These are phyloP conservation scores for Epinephelus moara DNA, from an alignment of 2,113 vertebrate species.

Conservation along the genomic window DNA sequence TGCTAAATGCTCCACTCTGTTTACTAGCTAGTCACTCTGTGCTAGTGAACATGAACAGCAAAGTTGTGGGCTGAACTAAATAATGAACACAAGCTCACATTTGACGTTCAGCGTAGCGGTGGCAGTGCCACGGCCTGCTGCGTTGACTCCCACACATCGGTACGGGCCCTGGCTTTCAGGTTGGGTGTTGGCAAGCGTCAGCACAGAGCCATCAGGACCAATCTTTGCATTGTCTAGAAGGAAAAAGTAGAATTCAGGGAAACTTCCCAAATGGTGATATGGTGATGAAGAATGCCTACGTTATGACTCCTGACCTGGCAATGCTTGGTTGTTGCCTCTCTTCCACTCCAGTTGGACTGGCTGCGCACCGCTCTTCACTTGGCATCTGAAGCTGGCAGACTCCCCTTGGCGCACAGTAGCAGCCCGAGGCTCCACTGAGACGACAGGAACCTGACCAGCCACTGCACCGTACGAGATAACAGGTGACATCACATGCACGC, in stretches of 20 bases:
- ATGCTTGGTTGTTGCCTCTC: constrained; percentile 78
- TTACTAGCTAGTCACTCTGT: not conserved
- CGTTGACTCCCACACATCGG: constrained; percentile 89
- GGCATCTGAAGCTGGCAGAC: constrained; percentile 90
- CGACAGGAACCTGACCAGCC: constrained; percentile 87
- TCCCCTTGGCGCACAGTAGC: constrained; percentile 88
- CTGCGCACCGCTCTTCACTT: constrained; percentile 74
- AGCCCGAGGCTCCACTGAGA: constrained; percentile 88
- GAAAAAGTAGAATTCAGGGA: not conserved
- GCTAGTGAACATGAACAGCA: not conserved
- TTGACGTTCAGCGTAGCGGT: constrained; percentile 88
- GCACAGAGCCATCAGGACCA: constrained; percentile 87
- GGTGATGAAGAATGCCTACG: not conserved
- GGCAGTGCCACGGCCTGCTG: constrained; percentile 83
- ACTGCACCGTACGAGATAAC: constrained; percentile 35
- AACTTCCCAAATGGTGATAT: not conserved
- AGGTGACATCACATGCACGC: not conserved
- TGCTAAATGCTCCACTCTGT: not conserved
- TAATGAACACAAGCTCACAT: constrained; percentile 78
- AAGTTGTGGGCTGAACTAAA: not conserved
- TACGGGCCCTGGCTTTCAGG: constrained; percentile 91
- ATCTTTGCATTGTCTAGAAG: constrained; percentile 89
- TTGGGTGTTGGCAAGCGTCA: constrained; percentile 84
- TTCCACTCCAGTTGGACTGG: constrained; percentile 89
- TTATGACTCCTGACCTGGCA: constrained; percentile 57